These are phyloP conservation scores for Homarus americanus DNA, from an alignment of 1,140 invertebrate genomes.

Conservation along the genomic window DNA sequence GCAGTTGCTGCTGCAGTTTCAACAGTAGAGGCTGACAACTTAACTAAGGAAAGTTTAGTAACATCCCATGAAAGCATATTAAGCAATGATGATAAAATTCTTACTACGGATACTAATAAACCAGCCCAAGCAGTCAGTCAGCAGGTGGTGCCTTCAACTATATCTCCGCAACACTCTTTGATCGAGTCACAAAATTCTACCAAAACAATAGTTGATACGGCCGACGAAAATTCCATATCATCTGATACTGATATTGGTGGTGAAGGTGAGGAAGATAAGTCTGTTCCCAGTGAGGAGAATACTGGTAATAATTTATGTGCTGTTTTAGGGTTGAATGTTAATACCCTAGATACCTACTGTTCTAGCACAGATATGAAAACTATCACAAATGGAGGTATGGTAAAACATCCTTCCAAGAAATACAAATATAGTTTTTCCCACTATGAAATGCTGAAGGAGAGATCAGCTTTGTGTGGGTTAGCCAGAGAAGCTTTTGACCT, in stretches of 20 bases:
- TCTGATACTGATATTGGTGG: neutral
- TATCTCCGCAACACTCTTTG: neutral
- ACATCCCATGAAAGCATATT: neutral
- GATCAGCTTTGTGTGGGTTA: conserved; percentile 41
- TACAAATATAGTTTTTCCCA: neutral
- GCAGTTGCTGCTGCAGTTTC: neutral
- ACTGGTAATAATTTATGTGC: neutral
- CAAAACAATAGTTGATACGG: neutral
- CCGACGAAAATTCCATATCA: neutral
- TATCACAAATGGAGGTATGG: conserved; percentile 25
- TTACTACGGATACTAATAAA: neutral
- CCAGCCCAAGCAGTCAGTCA: neutral
- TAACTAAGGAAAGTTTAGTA: too few relatives aligned
- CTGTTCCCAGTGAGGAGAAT: neutral
- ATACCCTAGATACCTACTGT: conserved; percentile 24
- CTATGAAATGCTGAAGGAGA: conserved; percentile 46
- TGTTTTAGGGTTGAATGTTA: conserved; percentile 18
- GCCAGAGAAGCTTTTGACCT: conserved; percentile 54
- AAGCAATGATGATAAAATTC: neutral
- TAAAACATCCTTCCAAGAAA: neutral
- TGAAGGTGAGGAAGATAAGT: neutral
- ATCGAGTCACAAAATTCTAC: neutral
- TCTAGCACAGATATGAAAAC: conserved; percentile 22
- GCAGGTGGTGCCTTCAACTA: neutral
- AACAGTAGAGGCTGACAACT: neutral